A percentile compares a stretch with the other conserved stretches of the same genome.
Conservation (phyloP, 2,797 vertebrate genomes). For the Thripadectes ignobilis region DNA sequence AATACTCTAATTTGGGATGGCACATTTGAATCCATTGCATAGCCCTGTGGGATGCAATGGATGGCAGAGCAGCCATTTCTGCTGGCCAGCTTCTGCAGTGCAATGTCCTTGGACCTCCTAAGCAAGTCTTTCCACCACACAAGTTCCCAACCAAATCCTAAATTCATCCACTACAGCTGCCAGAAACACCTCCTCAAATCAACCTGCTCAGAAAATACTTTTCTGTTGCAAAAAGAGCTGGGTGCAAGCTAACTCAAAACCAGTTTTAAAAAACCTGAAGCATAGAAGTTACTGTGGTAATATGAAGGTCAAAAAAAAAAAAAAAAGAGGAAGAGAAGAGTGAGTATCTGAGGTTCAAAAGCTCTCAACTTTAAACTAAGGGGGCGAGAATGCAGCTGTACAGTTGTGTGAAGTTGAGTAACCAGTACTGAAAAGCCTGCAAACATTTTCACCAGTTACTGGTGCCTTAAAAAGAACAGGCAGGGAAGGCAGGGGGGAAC, state of each 20-base stretch:
- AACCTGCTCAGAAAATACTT: not conserved
- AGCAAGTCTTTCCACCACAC: not conserved
- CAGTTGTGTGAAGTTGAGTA: not conserved
- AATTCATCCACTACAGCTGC: not conserved
- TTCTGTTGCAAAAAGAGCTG: not conserved
- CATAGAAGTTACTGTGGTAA: not conserved
- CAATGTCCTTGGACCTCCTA: not conserved
- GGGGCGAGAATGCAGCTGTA: not conserved
- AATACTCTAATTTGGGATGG: not conserved
- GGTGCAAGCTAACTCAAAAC: not conserved
- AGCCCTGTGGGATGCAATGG: fast-evolving
- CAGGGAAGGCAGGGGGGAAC: fast-evolving
- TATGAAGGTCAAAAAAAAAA: not conserved
- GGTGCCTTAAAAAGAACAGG: not conserved
- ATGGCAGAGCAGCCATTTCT: not conserved
- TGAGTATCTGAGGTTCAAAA: not conserved
- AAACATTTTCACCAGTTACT: not conserved
- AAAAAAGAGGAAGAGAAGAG: fast-evolving
- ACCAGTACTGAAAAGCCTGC: not conserved
- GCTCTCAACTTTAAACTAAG: not conserved
- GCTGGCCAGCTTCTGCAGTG: not conserved
- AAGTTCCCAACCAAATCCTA: not conserved
- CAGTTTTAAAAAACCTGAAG: not conserved
- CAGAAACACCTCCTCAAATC: not conserved
- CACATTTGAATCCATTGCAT: not conserved